phyloP scores from a whole-genome alignment of 2,888 invertebrate species.

The Rotaria socialis region DNA sequence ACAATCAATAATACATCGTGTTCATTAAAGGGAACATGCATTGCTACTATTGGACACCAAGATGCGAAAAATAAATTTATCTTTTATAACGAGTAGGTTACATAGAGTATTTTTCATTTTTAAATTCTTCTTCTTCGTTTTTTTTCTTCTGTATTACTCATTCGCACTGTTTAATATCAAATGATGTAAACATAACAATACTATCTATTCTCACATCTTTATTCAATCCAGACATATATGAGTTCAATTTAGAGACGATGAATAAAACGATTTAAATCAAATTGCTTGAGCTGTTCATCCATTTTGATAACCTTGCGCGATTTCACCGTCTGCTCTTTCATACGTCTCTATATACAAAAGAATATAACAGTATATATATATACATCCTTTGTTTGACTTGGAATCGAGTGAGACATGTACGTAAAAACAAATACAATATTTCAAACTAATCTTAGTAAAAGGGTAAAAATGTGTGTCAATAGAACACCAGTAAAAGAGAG shows the following conservation, averaged over 20 bases:
- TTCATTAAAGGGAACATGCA: constrained; percentile 2
- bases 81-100: constrained; percentile 9
- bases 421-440: constrained; percentile 19
- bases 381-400: constrained; percentile 2
- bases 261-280: constrained; percentile 15
- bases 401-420: neutral
- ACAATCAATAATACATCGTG: neutral
- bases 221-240: neutral
- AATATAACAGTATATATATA: neutral
- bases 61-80: constrained; percentile 21
- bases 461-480: constrained; percentile 12
- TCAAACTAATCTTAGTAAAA: constrained; percentile 8
- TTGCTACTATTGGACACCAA: neutral
- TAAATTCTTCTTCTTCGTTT: neutral
- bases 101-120: neutral
- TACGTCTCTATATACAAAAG: neutral
- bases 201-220: neutral
- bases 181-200: neutral
- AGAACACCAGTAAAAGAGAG: neutral
- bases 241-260: neutral
- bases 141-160: neutral
- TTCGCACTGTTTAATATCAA: neutral
- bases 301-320: constrained; percentile 7
- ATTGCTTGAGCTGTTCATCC: constrained; percentile 11
- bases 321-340: neutral